Evolutionary conservation across 2,113 vertebrate genomes (phyloP).

Genomic region (Phoxinus phoxinus): DNA sequence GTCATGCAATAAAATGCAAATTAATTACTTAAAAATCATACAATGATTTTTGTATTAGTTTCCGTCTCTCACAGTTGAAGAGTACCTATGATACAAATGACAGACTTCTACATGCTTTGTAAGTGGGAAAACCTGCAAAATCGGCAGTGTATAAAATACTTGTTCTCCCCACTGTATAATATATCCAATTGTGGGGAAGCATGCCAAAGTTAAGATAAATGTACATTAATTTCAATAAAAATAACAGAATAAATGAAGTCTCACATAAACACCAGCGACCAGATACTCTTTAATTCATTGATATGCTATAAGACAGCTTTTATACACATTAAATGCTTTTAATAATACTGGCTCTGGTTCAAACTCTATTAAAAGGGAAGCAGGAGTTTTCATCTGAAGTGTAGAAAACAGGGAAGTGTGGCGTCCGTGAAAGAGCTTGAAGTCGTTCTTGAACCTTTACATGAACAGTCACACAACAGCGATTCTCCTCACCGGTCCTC

Average conservation of each 20-base stretch:
- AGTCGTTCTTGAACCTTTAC: neutral
- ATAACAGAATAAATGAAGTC: neutral
- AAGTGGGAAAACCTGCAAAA: too few relatives aligned
- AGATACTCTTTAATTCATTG: conserved; percentile 45
- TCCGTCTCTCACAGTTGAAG: too few relatives aligned
- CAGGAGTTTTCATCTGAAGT: neutral
- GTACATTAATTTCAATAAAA: neutral
- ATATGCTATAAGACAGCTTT: conserved; percentile 26
- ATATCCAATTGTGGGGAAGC: neutral
- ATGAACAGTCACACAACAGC: neutral
- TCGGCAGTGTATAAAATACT: too few relatives aligned
- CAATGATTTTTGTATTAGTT: too few relatives aligned
- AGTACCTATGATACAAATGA: too few relatives aligned
- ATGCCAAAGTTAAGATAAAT: neutral
- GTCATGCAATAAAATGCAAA: too few relatives aligned
- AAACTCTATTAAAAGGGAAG: conserved; percentile 11
- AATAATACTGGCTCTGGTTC: conserved; percentile 33
- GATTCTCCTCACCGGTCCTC: neutral
- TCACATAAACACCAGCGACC: neutral
- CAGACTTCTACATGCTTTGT: too few relatives aligned
- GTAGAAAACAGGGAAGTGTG: neutral
- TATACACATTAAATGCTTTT: conserved; percentile 16
- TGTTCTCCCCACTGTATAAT: too few relatives aligned
- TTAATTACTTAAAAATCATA: too few relatives aligned
- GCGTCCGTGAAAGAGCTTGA: neutral